Conservation (phyloP, 2,113 vertebrate genomes). For the Gasterosteus aculeatus region DNA sequence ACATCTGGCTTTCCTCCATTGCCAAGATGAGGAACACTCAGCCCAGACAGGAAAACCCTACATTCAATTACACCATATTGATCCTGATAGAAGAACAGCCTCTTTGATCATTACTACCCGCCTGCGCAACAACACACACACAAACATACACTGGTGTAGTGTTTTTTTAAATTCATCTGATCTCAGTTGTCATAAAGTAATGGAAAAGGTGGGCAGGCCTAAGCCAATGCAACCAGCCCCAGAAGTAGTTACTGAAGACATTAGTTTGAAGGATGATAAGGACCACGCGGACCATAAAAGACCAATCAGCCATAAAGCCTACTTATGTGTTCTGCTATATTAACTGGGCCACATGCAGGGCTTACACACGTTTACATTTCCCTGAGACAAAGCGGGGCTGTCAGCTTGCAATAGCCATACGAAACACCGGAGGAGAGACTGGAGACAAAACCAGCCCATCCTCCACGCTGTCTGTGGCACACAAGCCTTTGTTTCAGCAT, state of each 20-base stretch:
- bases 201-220: slow-evolving; percentile 45
- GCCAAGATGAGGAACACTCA: slow-evolving; percentile 28
- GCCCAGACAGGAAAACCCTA: slow-evolving; percentile 40
- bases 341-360: slow-evolving; percentile 37
- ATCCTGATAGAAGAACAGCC: slow-evolving; percentile 50
- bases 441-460: slow-evolving; percentile 61
- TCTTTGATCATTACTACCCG: slow-evolving; percentile 48
- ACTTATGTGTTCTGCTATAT: slow-evolving; percentile 43
- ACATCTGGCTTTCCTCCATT: slow-evolving; percentile 36
- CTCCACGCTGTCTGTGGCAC: slow-evolving; percentile 32
- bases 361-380: slow-evolving; percentile 44
- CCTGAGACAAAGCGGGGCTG: slow-evolving; percentile 50
- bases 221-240: slow-evolving; percentile 56
- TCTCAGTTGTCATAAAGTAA: slow-evolving; percentile 41
- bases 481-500: slow-evolving; percentile 39
- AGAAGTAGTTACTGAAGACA: slow-evolving; percentile 61
- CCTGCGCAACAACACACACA: slow-evolving; percentile 21
- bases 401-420: slow-evolving; percentile 41
- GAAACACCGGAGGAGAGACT: slow-evolving; percentile 44
- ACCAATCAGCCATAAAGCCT: slow-evolving; percentile 55
- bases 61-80: slow-evolving; percentile 56
- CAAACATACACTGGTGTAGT: slow-evolving; percentile 40
- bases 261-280: slow-evolving; percentile 63
- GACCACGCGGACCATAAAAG: slow-evolving; percentile 57
- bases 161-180: slow-evolving; percentile 47